phyloP scores from a whole-genome alignment of 2,888 invertebrate species.

The Drosophila mimica region DNA sequence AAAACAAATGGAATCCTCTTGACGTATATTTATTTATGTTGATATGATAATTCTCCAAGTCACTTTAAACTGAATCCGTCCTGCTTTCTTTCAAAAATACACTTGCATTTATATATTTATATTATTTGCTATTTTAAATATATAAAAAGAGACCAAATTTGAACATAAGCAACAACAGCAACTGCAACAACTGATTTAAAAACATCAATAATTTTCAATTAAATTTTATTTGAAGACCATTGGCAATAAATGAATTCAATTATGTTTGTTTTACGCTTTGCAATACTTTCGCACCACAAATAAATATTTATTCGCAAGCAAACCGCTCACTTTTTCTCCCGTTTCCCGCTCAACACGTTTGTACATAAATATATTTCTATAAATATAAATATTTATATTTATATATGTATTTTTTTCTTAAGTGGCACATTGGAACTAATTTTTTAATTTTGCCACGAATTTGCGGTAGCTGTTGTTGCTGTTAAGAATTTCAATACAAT shows the following conservation, averaged over 20 bases:
- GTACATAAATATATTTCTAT: not conserved
- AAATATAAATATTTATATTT: not conserved
- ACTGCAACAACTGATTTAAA: conserved; percentile 24
- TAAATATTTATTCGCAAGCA: conserved; percentile 41
- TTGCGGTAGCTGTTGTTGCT: conserved; percentile 45
- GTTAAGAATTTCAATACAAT: conserved; percentile 67
- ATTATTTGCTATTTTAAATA: conserved; percentile 53
- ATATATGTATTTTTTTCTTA: conserved; percentile 37
- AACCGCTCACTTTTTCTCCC: conserved; percentile 64
- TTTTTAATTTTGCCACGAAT: conserved; percentile 50
- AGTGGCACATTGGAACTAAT: conserved; percentile 20
- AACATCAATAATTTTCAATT: conserved; percentile 18
- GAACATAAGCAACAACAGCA: conserved; percentile 39
- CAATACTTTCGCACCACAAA: conserved; percentile 49
- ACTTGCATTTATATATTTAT: conserved; percentile 5
- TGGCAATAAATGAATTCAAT: conserved; percentile 56
- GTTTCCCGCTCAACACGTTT: conserved; percentile 22
- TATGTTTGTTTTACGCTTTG: conserved; percentile 42
- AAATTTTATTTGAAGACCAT: conserved; percentile 28
- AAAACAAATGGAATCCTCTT: conserved; percentile 30
- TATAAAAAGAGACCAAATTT: conserved; percentile 43
- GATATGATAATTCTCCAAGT: conserved; percentile 39
- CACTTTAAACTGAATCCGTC: conserved; percentile 19
- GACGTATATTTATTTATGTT: conserved; percentile 1
- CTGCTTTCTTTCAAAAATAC: conserved; percentile 16